Conservation (phyloP, 1,140 invertebrate genomes). For the Maniola jurtina region DNA sequence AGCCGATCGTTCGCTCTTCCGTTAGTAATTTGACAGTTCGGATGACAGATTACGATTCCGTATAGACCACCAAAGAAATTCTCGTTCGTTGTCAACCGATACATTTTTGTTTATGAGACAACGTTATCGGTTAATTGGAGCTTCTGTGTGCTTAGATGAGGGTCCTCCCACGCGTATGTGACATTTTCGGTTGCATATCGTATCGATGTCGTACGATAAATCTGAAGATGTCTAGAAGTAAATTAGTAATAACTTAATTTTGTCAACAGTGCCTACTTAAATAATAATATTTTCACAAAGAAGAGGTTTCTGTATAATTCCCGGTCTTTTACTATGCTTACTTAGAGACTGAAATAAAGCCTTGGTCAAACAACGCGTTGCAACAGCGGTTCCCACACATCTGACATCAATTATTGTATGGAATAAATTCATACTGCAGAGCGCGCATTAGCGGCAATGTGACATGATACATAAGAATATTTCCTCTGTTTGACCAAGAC, state of each 20-base stretch:
- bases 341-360: too few relatives aligned
- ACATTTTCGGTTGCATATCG: conserved; percentile 11
- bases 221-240: neutral
- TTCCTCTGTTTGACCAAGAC: too few relatives aligned
- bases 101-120: conserved; percentile 72
- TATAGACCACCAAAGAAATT: conserved; percentile 69
- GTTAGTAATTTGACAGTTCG: conserved; percentile 77
- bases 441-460: too few relatives aligned
- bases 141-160: conserved; percentile 54
- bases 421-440: too few relatives aligned
- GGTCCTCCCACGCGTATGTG: conserved; percentile 21
- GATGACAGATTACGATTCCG: conserved; percentile 73
- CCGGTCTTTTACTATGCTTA: too few relatives aligned
- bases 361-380: too few relatives aligned
- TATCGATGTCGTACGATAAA: neutral
- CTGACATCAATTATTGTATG: too few relatives aligned
- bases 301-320: too few relatives aligned
- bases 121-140: conserved; percentile 61
- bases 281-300: too few relatives aligned
- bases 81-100: conserved; percentile 52
- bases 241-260: neutral
- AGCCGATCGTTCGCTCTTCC: conserved; percentile 72
- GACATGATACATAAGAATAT: too few relatives aligned
- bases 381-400: too few relatives aligned
- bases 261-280: too few relatives aligned